phyloP scores from a whole-genome alignment of 2,797 vertebrate genomes.

The Morelia viridis region DNA sequence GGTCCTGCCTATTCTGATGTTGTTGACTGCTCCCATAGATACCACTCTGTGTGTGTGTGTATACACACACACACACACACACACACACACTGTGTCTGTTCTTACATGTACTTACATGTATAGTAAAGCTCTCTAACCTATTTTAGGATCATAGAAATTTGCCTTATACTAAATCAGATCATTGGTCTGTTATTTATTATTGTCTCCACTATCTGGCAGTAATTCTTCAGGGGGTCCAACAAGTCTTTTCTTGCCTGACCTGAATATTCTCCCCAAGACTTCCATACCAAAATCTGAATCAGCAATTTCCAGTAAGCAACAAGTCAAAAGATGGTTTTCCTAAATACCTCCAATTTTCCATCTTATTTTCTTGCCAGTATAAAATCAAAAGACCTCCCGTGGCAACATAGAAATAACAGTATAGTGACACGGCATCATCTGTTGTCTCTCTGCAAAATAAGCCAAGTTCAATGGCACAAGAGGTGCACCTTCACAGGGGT shows the following conservation, averaged over 20 bases:
- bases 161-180: neutral
- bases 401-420: neutral
- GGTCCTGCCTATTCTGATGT: too few relatives aligned
- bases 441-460: neutral
- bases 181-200: neutral
- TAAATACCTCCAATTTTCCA: neutral
- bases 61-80: too few relatives aligned
- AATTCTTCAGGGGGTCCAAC: too few relatives aligned
- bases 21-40: too few relatives aligned
- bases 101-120: too few relatives aligned
- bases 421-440: neutral
- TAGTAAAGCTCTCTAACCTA: neutral
- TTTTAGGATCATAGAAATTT: neutral
- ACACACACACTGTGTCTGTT: too few relatives aligned
- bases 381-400: constrained; percentile 4
- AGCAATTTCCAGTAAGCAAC: neutral
- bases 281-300: neutral
- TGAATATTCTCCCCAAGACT: neutral
- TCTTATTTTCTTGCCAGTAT: neutral
- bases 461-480: neutral
- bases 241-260: neutral
- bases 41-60: too few relatives aligned
- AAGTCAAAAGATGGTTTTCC: neutral
- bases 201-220: neutral
- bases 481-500: constrained; percentile 3